Base-by-base conservation (phyloP, 2,888 invertebrate genomes). In the Dioctria linearis region DNA sequence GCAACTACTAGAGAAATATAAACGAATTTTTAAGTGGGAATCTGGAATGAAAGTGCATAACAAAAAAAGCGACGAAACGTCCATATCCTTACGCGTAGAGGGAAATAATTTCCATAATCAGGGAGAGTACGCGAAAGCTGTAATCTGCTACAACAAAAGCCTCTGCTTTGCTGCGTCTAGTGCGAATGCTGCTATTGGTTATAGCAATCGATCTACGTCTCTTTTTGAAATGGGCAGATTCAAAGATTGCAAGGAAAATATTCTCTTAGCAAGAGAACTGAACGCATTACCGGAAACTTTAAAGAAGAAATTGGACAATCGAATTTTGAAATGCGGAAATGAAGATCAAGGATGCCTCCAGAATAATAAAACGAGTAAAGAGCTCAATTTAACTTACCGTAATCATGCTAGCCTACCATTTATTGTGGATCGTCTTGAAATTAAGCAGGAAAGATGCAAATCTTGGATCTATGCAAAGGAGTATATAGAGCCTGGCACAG, bases 271-370 rank as follows among this genome's bases (percentile, higher is more conserved):
- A 11, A 8, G 54, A n/a, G 11, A 54, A 4, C 11, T 54, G 4
- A 11, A 6, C 4, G 1, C 6, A 11, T 54, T 54, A 11, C 54
- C 54, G 1, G 54, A 54, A 54, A 4, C 0, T 0, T 4, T 54
- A n/a, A n/a, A 4, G n/a, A 54, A 54, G 4, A n/a, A 54, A 8
- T 54, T 54, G 11, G 11, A 54, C n/a, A 54, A 54, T 4, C 6
- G 54, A 2, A n/a, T 11, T 0, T 11, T 4, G 1, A 8, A 54
- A n/a, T 94, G 93, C 86, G 11, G 25, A 25, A 25, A 25, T 25
- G 2, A 1, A 0, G 25, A 25, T 25, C 25, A 25, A 25, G 25
- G 25, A 25, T 25, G 25, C 25, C 25, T 25, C 25, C 25, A 25
- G 25, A 25, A 25, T 25, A 25, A 25, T 25, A 25, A 25, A 25